Conservation (phyloP, 2,113 vertebrate species). For the Pseudorectes ferrugineus region DNA sequence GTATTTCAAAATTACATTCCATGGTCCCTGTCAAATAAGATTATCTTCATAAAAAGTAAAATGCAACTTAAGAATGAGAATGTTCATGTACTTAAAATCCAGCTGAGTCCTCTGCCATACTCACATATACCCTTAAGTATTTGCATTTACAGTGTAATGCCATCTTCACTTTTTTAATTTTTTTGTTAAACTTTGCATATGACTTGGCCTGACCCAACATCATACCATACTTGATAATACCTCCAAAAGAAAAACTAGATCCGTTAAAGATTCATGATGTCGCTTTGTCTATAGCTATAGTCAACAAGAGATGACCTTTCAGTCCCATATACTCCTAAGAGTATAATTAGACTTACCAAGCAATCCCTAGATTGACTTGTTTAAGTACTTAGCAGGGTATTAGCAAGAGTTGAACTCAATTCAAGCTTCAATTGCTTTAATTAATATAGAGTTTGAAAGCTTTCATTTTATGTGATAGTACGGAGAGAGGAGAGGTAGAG, state of each 20-base stretch:
- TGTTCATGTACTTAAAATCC: not conserved
- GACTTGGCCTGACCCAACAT: not conserved
- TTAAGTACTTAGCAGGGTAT: slow-evolving; percentile 3
- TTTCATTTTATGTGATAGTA: not conserved
- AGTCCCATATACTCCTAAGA: not conserved
- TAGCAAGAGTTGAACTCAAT: not conserved
- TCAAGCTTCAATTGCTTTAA: slow-evolving; percentile 30
- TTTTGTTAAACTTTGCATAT: not conserved
- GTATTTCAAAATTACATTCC: not conserved
- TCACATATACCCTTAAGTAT: not conserved
- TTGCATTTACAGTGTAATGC: not conserved
- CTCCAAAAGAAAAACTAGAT: not conserved
- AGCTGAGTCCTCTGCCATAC: not conserved
- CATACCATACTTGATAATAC: not conserved
- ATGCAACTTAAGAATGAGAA: not conserved
- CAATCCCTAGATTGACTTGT: not conserved
- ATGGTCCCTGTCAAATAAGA: not conserved
- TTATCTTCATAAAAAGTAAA: not conserved
- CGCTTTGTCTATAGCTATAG: not conserved
- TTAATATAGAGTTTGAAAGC: not conserved
- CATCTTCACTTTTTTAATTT: not conserved
- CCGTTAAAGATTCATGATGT: not conserved
- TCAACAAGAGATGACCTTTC: not conserved
- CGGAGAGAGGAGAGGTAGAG: not conserved
- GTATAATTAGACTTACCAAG: not conserved